These are phyloP conservation scores for Cossypha polioptera DNA, from an alignment of 2,797 vertebrate genomes.

Conservation along the genomic window DNA sequence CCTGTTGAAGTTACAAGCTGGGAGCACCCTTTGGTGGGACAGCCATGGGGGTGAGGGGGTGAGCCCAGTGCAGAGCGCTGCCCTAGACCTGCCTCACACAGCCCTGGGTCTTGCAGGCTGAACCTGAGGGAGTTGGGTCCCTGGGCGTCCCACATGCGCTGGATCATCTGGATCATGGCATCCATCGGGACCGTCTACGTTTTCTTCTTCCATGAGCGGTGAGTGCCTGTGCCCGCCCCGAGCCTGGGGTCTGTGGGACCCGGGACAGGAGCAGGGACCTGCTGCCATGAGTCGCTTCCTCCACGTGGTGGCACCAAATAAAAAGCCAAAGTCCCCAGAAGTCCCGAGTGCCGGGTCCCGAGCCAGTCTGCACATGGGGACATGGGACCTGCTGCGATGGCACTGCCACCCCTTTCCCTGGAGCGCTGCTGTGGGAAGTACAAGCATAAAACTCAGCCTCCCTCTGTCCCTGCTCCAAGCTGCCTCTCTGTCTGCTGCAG, in stretches of 20 bases:
- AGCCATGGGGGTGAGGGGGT: background rate
- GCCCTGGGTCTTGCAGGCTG: constrained; percentile 78
- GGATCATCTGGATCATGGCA: constrained; percentile 97
- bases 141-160: constrained; percentile 95
- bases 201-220: constrained; percentile 97
- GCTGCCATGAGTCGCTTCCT: background rate
- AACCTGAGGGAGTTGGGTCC: constrained; percentile 92
- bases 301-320: constrained; percentile 60
- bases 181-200: constrained; percentile 89
- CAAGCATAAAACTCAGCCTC: rapidly evolving
- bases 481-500: constrained; percentile 66
- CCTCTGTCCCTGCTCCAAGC: background rate
- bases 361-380: background rate
- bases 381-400: background rate
- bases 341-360: rapidly evolving
- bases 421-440: rapidly evolving
- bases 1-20: background rate
- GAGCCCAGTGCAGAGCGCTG: background rate
- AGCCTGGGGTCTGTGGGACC: rapidly evolving
- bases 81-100: background rate
- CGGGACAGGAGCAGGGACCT: background rate
- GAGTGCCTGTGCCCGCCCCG: background rate
- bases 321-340: background rate
- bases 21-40: background rate
- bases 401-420: background rate